Base-by-base conservation (phyloP, 2,797 vertebrate species). In the Coregonus suidteri region DNA sequence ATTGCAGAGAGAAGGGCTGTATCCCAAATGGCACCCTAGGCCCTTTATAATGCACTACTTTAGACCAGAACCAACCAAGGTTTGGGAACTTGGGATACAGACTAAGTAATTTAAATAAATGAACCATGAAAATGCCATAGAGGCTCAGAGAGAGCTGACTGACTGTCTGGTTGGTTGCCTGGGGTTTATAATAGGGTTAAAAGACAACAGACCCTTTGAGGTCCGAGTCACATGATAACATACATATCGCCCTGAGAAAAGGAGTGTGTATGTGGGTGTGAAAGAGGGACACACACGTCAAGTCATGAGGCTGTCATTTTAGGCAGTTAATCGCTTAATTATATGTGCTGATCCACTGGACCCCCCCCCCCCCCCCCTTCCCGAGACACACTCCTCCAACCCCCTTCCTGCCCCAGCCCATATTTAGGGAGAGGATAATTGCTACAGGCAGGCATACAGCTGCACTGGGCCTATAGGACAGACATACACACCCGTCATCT, bases 381-480 rank as follows among this genome's bases (percentile, higher is more conserved):
- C 30, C 7, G 15, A 71, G 47, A 54, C 53, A 53, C 74, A 47
- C 52, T 41, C 34, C 0, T 30, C 20, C 20, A 72, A 13, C 71
- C 76, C 87, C 75, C 78, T 81, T 86, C 73, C 56, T 75, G 74
- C 77, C 1, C 69, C 80, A 81, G 77, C 84, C 85, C 72, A 88
- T 89, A 90, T 91, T 90, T 87, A 90, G 88, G 18, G 5, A 83
- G 87, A 77, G 82, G 68, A 54, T 93, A 92, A 93, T 93, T 93
- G 88, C 84, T 83, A 85, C 88, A 88, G 91, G 90, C 92, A 91
- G 90, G 87, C 87, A 87, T 89, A 88, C 92, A 93, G 93, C 92
- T 94, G 92, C 88, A 91, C 83, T 87, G 78, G 30, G 83, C 87
- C 87, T 91, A 92, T 89, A 93, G 90, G 90, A 90, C 80, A 84